Evolutionary conservation across 2,797 vertebrate genomes (phyloP), one percentile per base, ranked within the genome.

Genomic region (Hippocampus kuda): DNA sequence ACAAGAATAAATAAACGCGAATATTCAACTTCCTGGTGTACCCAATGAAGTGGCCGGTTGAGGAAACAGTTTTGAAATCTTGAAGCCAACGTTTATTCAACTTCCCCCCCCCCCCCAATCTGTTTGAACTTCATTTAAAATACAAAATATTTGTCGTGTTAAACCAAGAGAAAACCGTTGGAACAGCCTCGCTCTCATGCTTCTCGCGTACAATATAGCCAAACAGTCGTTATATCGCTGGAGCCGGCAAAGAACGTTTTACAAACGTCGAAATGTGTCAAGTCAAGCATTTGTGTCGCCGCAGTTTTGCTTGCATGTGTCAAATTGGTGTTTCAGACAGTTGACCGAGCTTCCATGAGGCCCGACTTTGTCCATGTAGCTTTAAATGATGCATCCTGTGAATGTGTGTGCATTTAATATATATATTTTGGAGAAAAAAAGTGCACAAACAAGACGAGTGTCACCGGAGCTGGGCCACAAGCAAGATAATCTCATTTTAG

Each of bases 71-170:
- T 38, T 68, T 87, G 82, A 91, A 90, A 91, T 90, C 92, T 93
- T 91, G 92, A 95, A 95, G 94, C 86, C 92, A 91, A 96, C 93
- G 93, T 94, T 96, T 94, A 94, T 94, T 94, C 27, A 92, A n/a
- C 68, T 84, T 80, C 75, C 79, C 5, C 80, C 91, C 13, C 2
- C 30, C 30, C 54, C 2, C 30, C 2, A 0, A 22, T n/a, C 53
- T 78, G 92, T 92, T 92, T 83, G 72, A 81, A 85, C 75, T 85
- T 90, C 82, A 87, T 90, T 91, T 88, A 89, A 91, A 91, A 95
- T 95, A 96, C 92, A 97, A 96, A 97, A 94, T 93, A 91, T 89
- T 90, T 92, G 89, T 65, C 44, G 26, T 49, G 46, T 48, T 74
- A 89, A 93, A 90, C 89, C 89, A 93, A 89, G 89, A 91, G 89